Base-by-base conservation (phyloP, 2,113 vertebrate species). In the Seriola dumerili region DNA sequence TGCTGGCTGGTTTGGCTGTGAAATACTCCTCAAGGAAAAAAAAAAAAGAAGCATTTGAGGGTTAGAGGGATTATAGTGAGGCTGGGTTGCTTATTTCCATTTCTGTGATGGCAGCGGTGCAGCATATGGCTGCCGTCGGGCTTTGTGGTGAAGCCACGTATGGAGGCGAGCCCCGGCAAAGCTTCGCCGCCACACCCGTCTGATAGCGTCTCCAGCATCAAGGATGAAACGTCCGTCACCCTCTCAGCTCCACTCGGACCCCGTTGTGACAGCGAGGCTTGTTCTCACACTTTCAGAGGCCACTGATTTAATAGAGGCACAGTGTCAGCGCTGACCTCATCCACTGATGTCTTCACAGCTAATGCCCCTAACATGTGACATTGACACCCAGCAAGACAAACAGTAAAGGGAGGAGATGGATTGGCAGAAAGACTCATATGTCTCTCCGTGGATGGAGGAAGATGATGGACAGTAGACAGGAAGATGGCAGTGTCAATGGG, bases 301-400 rank as follows among this genome's bases (percentile, higher is more conserved):
- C 85, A 52, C 89, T 80, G 88, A 91, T 94, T 93, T 93, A 94
- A 93, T 90, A 78, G 93, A 83, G 91, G 81, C 79, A 19, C 80
- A 0, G 73, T 81, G 91, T 89, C 80, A 50, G 69, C 52, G 52
- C 73, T 91, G 93, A 93, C 93, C 93, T 93, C 91, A 88, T 86
- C 86, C 80, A 2, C 79, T 84, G 84, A 91, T 91, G 90, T 86
- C 88, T 89, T 91, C 89, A 89, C 90, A 83, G 88, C 85, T 91
- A 79, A 91, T 83, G 88, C 88, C 79, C 54, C 80, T 25, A 80
- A 93, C 92, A 87, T 90, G 90, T 88, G 90, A 89, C 90, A 79
- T 4, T 80, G 88, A 92, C 90, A 90, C 84, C 63, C 82, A 14
- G 82, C 81, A 80, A 90, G 91, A 90, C 85, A 90, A 91, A 89